A percentile compares a stretch with the other conserved stretches of the same genome.
These are phyloP conservation scores for Muscina levida DNA, from an alignment of 2,888 invertebrate genomes.

Conservation along the genomic window DNA sequence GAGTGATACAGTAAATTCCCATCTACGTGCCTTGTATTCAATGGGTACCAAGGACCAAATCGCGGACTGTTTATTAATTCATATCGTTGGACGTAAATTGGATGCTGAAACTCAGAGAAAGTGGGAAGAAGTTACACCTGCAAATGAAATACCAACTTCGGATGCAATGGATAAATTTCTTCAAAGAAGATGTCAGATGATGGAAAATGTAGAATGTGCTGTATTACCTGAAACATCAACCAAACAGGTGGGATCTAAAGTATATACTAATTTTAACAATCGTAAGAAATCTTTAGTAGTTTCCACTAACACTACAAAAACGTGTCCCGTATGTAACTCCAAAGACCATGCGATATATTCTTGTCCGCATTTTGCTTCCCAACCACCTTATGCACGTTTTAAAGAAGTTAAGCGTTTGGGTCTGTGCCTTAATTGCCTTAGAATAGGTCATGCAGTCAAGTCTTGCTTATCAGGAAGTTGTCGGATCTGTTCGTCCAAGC, in stretches of 20 bases:
- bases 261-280: background rate
- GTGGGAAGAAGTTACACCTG: conserved; percentile 56
- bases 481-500: conserved; percentile 28
- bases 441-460: conserved; percentile 40
- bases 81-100: conserved; percentile 21
- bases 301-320: conserved; percentile 32
- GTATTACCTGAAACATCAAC: background rate
- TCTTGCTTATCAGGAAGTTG: conserved; percentile 45
- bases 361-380: conserved; percentile 16
- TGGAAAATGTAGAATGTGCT: conserved; percentile 44
- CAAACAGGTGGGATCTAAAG: conserved; percentile 25
- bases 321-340: conserved; percentile 45
- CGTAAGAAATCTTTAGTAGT: conserved; percentile 9
- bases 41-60: conserved; percentile 53
- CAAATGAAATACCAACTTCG: no score
- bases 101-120: conserved; percentile 24
- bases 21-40: conserved; percentile 46
- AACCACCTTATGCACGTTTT: background rate
- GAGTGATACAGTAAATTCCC: conserved; percentile 51
- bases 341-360: conserved; percentile 25
- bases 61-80: conserved; percentile 53
- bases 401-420: conserved; percentile 36
- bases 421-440: conserved; percentile 54
- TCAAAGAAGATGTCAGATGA: conserved; percentile 50
- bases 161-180: no score